Conservation (phyloP, 2,113 vertebrate species). For the Bostrychus sinensis region DNA sequence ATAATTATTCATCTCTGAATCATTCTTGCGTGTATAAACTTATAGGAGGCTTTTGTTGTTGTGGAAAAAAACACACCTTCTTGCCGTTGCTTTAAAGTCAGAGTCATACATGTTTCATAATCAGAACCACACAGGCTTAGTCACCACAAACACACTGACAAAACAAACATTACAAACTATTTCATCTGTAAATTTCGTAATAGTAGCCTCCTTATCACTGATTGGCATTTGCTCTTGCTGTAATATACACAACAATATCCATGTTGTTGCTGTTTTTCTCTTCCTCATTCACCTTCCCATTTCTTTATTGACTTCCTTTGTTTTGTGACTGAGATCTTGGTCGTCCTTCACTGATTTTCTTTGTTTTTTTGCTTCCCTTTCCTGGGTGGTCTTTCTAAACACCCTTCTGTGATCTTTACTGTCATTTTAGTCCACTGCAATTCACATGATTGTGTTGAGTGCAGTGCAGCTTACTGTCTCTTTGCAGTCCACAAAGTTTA, state of each 20-base stretch:
- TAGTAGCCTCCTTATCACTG: neutral
- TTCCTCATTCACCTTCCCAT: neutral
- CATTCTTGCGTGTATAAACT: neutral
- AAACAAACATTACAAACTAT: neutral
- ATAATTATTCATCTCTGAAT: neutral
- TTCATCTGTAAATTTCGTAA: no score
- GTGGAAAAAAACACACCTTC: conserved; percentile 28
- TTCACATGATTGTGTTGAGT: conserved; percentile 24
- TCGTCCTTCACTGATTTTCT: neutral
- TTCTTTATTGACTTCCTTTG: neutral
- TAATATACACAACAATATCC: neutral
- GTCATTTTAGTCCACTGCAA: conserved; percentile 9
- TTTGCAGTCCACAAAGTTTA: conserved; percentile 44
- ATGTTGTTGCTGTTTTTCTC: neutral
- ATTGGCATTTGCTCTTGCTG: neutral
- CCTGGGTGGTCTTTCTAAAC: conserved; percentile 40
- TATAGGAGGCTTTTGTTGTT: conserved; percentile 30
- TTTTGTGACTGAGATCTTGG: neutral
- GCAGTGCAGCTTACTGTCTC: conserved; percentile 24
- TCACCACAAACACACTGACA: conserved; percentile 19
- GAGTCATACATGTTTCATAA: conserved; percentile 51
- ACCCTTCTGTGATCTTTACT: conserved; percentile 24
- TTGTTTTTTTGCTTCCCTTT: neutral
- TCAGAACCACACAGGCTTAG: conserved; percentile 31
- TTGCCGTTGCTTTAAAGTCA: conserved; percentile 10